These are phyloP conservation scores for Alethe diademata DNA, from an alignment of 2,113 vertebrate genomes.

Conservation along the genomic window DNA sequence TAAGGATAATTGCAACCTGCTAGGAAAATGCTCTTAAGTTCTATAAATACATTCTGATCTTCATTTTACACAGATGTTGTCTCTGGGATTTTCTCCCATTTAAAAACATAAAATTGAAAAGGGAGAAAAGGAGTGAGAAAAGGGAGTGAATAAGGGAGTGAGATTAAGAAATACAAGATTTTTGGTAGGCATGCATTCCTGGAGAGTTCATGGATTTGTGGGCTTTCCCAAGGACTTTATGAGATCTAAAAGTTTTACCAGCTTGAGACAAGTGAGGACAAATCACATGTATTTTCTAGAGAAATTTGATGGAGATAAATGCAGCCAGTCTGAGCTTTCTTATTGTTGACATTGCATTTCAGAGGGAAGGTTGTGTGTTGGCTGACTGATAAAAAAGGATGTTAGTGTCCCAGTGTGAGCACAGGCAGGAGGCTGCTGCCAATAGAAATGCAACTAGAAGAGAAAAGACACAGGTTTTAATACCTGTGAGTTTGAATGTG, in stretches of 20 bases:
- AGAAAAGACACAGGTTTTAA: not conserved
- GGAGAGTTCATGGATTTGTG: not conserved
- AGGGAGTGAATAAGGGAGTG: not conserved
- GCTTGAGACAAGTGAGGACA: not conserved
- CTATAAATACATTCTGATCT: slow-evolving; percentile 2
- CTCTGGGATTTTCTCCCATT: not conserved
- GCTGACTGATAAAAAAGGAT: not conserved
- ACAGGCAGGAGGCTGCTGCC: not conserved
- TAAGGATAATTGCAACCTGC: not conserved
- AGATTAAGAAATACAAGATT: not conserved
- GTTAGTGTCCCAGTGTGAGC: not conserved
- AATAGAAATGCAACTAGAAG: not conserved
- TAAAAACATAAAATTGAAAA: not conserved
- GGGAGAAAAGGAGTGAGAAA: not conserved
- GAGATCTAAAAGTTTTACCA: not conserved
- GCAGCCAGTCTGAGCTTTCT: not conserved
- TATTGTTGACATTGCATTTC: not conserved
- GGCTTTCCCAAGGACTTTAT: not conserved
- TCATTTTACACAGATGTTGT: not conserved
- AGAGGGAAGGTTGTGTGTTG: not conserved
- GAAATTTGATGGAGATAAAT: not conserved
- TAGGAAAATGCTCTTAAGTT: slow-evolving; percentile 13
- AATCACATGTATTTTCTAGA: not conserved
- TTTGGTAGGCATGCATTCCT: not conserved
- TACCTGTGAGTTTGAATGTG: not conserved